These are phyloP conservation scores for Imbricaverruca yamaguchii DNA, from an alignment of 2,888 invertebrate genomes.

Conservation along the genomic window DNA sequence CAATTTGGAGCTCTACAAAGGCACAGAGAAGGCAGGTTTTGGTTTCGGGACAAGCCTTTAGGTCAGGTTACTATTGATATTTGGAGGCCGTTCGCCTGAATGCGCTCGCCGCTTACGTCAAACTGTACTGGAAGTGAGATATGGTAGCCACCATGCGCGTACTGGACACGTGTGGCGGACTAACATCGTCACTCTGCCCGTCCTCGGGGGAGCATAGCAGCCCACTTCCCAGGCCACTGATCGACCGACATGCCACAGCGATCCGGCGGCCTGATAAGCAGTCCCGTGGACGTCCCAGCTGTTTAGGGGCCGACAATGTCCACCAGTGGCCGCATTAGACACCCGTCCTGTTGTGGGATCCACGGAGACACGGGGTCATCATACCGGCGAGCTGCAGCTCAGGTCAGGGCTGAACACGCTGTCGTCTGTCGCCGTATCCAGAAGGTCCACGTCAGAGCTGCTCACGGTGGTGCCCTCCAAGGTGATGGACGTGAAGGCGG, in stretches of 20 bases:
- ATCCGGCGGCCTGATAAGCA: neutral
- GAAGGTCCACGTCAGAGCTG: slow-evolving; percentile 38
- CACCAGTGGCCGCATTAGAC: neutral
- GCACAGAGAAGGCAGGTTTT: no score
- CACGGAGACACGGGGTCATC: neutral
- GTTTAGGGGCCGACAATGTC: neutral
- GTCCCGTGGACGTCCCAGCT: neutral
- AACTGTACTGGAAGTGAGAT: no score
- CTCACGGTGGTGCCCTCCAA: slow-evolving; percentile 45
- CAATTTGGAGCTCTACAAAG: no score
- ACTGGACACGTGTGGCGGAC: no score
- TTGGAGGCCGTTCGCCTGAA: no score
- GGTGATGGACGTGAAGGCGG: slow-evolving; percentile 44
- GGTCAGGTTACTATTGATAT: no score
- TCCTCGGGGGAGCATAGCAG: no score
- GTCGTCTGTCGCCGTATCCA: neutral
- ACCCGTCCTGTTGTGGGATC: neutral
- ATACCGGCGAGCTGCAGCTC: neutral
- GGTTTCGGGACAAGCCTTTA: no score
- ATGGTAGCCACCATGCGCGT: no score
- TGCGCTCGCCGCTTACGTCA: no score
- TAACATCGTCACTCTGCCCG: no score
- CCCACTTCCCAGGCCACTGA: no score
- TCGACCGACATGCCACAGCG: neutral
- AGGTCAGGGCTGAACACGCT: neutral